Percentiles rank a stretch among this genome's conserved stretches.
Conservation (phyloP, 2,113 vertebrate species). For the Trinectes maculatus region DNA sequence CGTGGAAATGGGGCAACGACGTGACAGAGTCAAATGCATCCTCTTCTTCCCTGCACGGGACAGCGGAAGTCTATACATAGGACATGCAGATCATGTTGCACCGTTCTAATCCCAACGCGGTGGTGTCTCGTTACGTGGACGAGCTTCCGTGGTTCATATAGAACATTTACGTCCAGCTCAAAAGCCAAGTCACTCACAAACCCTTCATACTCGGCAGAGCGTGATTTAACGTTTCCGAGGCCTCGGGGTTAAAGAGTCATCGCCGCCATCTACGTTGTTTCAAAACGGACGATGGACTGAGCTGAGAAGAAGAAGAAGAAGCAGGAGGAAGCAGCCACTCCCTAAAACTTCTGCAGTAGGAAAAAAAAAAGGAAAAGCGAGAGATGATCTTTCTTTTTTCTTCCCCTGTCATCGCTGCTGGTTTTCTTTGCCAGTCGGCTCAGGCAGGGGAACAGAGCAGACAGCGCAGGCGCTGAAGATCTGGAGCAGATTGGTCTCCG, state of each 20-base stretch:
- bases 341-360: slow-evolving; percentile 29
- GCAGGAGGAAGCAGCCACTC: background rate
- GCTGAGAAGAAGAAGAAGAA: background rate
- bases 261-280: slow-evolving; percentile 29
- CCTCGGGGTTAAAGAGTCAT: slow-evolving; percentile 40
- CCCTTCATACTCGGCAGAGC: slow-evolving; percentile 6
- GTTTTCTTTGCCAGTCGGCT: slow-evolving; percentile 64
- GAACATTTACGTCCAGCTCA: slow-evolving; percentile 55
- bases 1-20: slow-evolving; percentile 45
- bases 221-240: slow-evolving; percentile 24
- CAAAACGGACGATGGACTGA: slow-evolving; percentile 18
- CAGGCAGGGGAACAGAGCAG: slow-evolving; percentile 73
- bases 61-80: slow-evolving; percentile 48
- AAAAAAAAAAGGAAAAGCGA: slow-evolving; percentile 28
- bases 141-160: slow-evolving; percentile 49
- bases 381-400: slow-evolving; percentile 50
- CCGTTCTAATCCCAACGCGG: slow-evolving; percentile 25
- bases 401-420: slow-evolving; percentile 58
- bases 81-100: slow-evolving; percentile 49
- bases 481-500: slow-evolving; percentile 64
- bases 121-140: slow-evolving; percentile 43
- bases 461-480: slow-evolving; percentile 55
- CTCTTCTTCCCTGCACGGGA: slow-evolving; percentile 43
- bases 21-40: slow-evolving; percentile 44
- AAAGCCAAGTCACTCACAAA: slow-evolving; percentile 32